Conservation (phyloP, 2,797 vertebrate genomes). For the Megalops cyprinoides region DNA sequence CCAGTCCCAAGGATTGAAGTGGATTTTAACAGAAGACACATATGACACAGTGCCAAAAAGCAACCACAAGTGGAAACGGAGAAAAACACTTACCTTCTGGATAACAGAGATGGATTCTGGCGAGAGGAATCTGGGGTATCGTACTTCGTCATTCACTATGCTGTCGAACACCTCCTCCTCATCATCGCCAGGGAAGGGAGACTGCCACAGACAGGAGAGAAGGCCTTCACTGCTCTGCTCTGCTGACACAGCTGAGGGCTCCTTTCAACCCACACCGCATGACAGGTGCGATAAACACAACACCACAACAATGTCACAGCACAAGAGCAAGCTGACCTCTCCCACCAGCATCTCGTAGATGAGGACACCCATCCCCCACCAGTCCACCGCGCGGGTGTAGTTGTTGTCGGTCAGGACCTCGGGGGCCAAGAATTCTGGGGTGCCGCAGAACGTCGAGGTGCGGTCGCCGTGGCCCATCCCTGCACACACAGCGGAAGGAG, state of each 20-base stretch:
- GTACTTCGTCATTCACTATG: conserved; percentile 89
- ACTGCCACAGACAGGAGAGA: conserved; percentile 65
- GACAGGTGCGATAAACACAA: neutral
- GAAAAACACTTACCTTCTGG: conserved; percentile 75
- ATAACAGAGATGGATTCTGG: conserved; percentile 79
- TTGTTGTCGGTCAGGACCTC: conserved; percentile 91
- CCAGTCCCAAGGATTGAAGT: neutral
- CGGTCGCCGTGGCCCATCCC: conserved; percentile 91
- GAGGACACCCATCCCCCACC: conserved; percentile 95
- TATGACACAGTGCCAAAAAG: too few species aligned
- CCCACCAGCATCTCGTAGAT: conserved; percentile 96
- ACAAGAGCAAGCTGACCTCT: conserved; percentile 79
- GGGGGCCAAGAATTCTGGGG: conserved; percentile 93
- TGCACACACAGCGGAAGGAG: conserved; percentile 51
- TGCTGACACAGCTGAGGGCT: neutral
- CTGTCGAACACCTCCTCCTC: conserved; percentile 97
- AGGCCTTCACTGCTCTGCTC: conserved; percentile 26
- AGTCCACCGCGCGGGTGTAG: conserved; percentile 93
- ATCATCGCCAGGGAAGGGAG: conserved; percentile 92
- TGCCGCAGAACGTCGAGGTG: conserved; percentile 94
- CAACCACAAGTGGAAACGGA: neutral
- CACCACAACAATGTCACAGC: neutral
- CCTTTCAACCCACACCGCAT: neutral
- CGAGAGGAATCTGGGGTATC: conserved; percentile 84
- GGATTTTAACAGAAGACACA: neutral